Evolutionary conservation across 2,113 vertebrate genomes (phyloP), one percentile per base, ranked within the genome.

Genomic region (Redunca redunca): DNA sequence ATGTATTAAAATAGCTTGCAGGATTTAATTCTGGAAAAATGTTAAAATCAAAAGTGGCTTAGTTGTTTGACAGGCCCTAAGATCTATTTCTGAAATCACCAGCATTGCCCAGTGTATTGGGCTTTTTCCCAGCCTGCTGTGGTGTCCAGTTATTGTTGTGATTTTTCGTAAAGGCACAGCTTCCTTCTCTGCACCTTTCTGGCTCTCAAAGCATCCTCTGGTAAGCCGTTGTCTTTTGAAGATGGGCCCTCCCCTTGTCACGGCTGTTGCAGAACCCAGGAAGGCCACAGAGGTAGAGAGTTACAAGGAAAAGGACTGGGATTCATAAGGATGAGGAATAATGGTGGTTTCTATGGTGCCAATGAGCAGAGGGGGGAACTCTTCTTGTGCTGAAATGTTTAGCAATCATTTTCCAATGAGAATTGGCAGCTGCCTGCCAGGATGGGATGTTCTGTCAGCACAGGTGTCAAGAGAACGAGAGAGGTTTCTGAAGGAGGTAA

Each of bases 331-430:
- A 26, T 3, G 3, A 94, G n/a, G 80, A 86, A 91, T 50, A n/a
- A 23, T 62, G 60, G 67, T 3, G 48, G 50, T 93, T 94, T 84
- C 85, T 71, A 30, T 13, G 46, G 91, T 7, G 21, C 13, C 62
- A 5, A 1, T 40, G 83, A 77, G 74, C 96, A 78, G 95, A 50
- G 64, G 58, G 40, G 67, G 93, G 84, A 55, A 23, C 84, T 77
- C 62, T 80, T 88, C 90, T 55, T 48, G 12, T 74, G 95, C 93
- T 90, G 86, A 96, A 91, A 81, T 90, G 90, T 97, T 98, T 89
- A 96, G 95, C 83, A 96, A 94, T 97, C 78, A 96, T 94, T 93
- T 98, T 92, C 95, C 97, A 93, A 30, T 96, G 97, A 97, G 95
- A 97, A 93, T 52, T 97, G 96, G 96, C 97, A 98, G 94, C 36